These are phyloP conservation scores for Polydrusus pterygomalis DNA, from an alignment of 2,888 invertebrate genomes.

Conservation along the genomic window DNA sequence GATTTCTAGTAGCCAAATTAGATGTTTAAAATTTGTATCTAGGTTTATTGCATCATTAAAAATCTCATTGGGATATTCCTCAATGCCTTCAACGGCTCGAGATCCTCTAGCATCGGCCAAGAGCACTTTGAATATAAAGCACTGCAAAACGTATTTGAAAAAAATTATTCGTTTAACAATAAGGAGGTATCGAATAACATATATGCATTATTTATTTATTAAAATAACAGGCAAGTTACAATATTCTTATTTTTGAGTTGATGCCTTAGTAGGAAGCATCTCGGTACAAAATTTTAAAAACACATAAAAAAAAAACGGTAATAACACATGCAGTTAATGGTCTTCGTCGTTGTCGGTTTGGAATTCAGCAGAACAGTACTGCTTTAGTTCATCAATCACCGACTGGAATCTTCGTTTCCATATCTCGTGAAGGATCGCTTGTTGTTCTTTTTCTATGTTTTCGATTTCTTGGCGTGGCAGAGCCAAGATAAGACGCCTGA, in stretches of 20 bases:
- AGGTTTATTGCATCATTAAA: too few relatives aligned
- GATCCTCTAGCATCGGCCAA: too few relatives aligned
- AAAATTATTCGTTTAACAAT: too few relatives aligned
- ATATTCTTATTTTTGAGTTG: background rate
- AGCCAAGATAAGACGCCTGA: too few relatives aligned
- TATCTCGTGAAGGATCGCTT: background rate
- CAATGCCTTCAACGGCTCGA: too few relatives aligned
- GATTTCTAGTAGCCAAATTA: too few relatives aligned
- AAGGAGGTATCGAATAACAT: too few relatives aligned
- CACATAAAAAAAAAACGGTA: background rate
- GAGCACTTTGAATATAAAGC: too few relatives aligned
- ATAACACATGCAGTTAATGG: background rate
- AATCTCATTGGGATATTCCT: too few relatives aligned
- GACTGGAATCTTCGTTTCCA: slow-evolving; percentile 4
- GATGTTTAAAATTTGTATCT: too few relatives aligned
- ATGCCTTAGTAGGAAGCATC: background rate
- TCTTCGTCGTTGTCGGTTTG: background rate
- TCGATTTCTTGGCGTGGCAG: background rate
- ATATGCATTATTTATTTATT: background rate
- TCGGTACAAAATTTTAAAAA: background rate
- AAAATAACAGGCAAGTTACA: background rate
- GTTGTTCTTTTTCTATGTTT: background rate
- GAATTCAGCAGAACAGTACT: background rate
- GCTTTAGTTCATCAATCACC: background rate
- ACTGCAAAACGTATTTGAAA: too few relatives aligned